Base-by-base conservation (phyloP, 2,113 vertebrate species). In the Cygnus atratus region DNA sequence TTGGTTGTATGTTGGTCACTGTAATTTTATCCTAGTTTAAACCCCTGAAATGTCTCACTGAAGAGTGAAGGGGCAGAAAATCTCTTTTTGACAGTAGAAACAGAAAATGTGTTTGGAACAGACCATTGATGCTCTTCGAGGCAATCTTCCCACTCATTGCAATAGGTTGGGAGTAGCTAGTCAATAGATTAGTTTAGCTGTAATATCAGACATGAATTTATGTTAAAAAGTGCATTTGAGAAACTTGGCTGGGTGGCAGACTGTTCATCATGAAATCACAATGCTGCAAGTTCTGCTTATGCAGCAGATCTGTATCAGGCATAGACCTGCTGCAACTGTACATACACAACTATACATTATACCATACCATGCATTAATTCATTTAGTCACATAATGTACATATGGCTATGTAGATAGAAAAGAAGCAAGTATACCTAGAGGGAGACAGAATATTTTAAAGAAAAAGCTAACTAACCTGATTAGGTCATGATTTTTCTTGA, bases 61-160 rank as follows among this genome's bases (percentile, higher is more conserved):
- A 57, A 84, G 7, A 43, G 61, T 78, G 11, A 78, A 33, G 3
- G 5, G 12, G 17, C 24, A 74, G 21, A 85, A 82, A 5, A 12
- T 7, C 6, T 21, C n/a, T 77, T 61, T 80, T 62, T 84, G 2
- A 2, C 11, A 33, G 7, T 14, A 67, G 41, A 48, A 88, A 19
- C 2, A n/a, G 31, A 61, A 75, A 84, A 68, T 66, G 7, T 12
- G 9, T 0, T 28, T 44, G 33, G 25, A 65, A 28, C 14, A n/a
- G 10, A 41, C 16, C 3, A 6, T 1, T 6, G 3, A 11, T 8
- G 3, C 15, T 22, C 16, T 21, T 22, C 7, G 44, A 67, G 6
- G 16, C 21, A 44, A 35, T 7, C 5, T 6, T 44, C 46, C 54
- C 2, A 1, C 22, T 62, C 33, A 44, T 15, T 62, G 59, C 24